phyloP scores from a whole-genome alignment of 53 echinoderm and acorn worm genomes.

The Glandiceps talaboti region DNA sequence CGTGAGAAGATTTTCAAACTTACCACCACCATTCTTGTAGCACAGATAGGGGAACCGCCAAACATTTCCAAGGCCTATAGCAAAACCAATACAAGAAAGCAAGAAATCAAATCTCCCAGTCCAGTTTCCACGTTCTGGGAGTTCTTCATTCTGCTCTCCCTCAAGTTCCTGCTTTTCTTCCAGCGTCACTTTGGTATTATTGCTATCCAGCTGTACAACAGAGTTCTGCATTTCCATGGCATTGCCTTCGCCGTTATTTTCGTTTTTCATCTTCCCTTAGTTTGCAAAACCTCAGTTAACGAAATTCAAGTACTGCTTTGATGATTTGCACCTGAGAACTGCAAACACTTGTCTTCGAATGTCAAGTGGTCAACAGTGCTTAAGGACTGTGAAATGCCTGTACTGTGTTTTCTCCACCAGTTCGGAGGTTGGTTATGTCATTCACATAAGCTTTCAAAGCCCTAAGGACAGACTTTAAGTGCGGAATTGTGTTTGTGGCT shows the following conservation, averaged over 20 bases:
- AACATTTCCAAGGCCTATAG: background rate
- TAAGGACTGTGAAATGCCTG: no score
- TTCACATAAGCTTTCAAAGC: no score
- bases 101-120: background rate
- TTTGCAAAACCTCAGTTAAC: background rate
- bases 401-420: no score
- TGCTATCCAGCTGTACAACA: background rate
- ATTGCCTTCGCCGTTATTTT: background rate
- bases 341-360: no score
- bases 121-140: background rate
- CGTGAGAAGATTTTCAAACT: no score
- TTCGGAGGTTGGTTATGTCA: no score
- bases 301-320: no score
- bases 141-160: background rate
- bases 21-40: background rate
- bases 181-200: background rate
- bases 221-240: constrained; percentile 1
- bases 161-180: background rate
- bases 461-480: no score
- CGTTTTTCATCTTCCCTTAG: background rate
- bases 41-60: background rate
- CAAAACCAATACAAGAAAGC: background rate
- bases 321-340: no score
- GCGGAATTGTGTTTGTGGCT: background rate
- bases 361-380: no score